These are phyloP conservation scores for Gallinago jamesoni DNA, from an alignment of 2,113 vertebrate species.

Conservation along the genomic window DNA sequence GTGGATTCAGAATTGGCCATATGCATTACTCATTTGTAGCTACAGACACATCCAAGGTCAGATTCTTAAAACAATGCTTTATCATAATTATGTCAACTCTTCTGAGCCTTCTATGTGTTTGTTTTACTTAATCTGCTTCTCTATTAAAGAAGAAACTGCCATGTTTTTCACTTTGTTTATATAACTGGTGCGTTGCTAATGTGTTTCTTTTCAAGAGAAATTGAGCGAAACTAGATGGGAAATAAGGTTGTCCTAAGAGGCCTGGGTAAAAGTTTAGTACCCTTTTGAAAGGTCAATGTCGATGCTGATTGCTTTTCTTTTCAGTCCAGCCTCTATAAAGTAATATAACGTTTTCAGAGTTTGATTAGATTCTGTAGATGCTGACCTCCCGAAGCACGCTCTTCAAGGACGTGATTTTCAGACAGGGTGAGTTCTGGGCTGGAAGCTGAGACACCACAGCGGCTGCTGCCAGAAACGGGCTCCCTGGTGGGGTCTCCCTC, in stretches of 20 bases:
- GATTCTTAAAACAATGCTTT: neutral
- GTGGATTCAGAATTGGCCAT: neutral
- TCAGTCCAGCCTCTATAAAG: neutral
- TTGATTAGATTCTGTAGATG: neutral
- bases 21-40: too few species aligned
- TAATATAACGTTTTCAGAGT: neutral
- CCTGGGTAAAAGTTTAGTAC: neutral
- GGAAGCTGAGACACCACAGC: neutral
- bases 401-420: neutral
- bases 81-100: neutral
- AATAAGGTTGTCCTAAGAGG: neutral
- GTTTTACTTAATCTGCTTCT: neutral
- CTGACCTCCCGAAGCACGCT: neutral
- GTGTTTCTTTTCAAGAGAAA: neutral
- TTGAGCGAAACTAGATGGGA: neutral
- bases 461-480: neutral
- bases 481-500: neutral
- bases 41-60: neutral
- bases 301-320: neutral
- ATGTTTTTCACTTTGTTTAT: neutral
- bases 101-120: neutral
- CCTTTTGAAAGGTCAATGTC: neutral
- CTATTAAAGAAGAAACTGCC: neutral
- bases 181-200: neutral
- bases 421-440: neutral